Evolutionary conservation across 2,113 vertebrate genomes (phyloP).

Genomic region (Syngnathus scovelli): DNA sequence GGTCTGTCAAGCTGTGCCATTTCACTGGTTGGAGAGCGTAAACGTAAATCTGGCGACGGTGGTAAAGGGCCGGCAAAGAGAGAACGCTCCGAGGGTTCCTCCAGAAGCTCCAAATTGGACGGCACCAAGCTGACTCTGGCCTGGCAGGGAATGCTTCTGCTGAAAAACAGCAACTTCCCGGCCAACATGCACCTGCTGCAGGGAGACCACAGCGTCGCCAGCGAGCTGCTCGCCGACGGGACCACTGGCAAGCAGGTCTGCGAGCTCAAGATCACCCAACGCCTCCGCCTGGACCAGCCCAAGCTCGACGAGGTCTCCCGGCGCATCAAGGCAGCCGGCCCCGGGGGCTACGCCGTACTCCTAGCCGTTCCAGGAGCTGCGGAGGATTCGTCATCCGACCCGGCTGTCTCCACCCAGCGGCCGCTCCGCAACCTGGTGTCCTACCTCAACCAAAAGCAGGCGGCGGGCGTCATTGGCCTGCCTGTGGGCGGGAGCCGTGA

Average conservation of each 20-base stretch:
- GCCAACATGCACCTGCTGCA: conserved; percentile 97
- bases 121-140: conserved; percentile 82
- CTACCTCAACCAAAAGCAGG: conserved; percentile 99
- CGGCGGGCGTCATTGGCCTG: conserved; percentile 98
- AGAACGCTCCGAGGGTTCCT: conserved; percentile 71
- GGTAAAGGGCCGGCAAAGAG: conserved; percentile 81
- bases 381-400: conserved; percentile 77
- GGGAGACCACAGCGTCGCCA: conserved; percentile 87
- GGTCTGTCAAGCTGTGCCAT: conserved; percentile 30
- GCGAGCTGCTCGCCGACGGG: conserved; percentile 85
- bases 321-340: conserved; percentile 95
- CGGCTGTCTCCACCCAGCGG: conserved; percentile 87
- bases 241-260: conserved; percentile 83
- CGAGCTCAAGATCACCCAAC: conserved; percentile 97
- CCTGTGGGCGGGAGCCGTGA: conserved; percentile 95
- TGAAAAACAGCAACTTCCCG: conserved; percentile 98
- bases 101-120: conserved; percentile 71
- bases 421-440: conserved; percentile 98
- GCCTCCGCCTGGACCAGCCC: conserved; percentile 95
- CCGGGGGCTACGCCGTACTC: conserved; percentile 89
- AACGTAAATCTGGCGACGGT: conserved; percentile 79
- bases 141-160: conserved; percentile 94
- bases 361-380: conserved; percentile 86
- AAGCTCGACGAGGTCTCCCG: conserved; percentile 97
- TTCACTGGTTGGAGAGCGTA: conserved; percentile 64